phyloP scores from a whole-genome alignment of 2,888 invertebrate genomes.

The Oscheius sp. region DNA sequence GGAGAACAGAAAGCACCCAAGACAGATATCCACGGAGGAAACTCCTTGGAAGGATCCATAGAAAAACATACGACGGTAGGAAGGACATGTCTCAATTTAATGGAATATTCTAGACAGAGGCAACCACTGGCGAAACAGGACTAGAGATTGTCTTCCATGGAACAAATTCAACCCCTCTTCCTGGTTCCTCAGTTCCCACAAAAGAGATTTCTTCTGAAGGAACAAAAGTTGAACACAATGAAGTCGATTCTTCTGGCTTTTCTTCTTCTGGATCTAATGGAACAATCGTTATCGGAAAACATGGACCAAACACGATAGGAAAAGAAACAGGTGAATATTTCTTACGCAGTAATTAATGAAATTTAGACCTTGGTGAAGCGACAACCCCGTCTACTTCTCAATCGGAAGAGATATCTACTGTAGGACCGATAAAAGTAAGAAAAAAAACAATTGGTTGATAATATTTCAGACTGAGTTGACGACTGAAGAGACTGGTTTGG shows the following conservation, averaged over 20 bases:
- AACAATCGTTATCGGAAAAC: too few relatives aligned
- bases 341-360: too few relatives aligned
- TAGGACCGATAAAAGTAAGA: too few relatives aligned
- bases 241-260: conserved; percentile 7
- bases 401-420: neutral
- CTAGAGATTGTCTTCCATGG: conserved; percentile 16
- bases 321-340: too few relatives aligned
- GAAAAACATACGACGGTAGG: neutral
- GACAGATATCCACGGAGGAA: neutral
- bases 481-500: conserved; percentile 23
- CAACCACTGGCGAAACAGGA: conserved; percentile 20
- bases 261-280: conserved; percentile 17
- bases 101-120: neutral
- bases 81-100: neutral
- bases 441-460: too few relatives aligned
- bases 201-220: conserved; percentile 6
- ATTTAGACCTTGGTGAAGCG: too few relatives aligned
- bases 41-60: neutral
- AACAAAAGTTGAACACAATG: neutral
- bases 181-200: neutral
- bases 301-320: too few relatives aligned
- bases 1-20: neutral
- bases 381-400: neutral
- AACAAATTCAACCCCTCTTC: neutral
- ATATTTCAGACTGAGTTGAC: conserved; percentile 13